These are phyloP conservation scores for Triops longicaudatus DNA, from an alignment of 1,140 invertebrate species.

Conservation along the genomic window DNA sequence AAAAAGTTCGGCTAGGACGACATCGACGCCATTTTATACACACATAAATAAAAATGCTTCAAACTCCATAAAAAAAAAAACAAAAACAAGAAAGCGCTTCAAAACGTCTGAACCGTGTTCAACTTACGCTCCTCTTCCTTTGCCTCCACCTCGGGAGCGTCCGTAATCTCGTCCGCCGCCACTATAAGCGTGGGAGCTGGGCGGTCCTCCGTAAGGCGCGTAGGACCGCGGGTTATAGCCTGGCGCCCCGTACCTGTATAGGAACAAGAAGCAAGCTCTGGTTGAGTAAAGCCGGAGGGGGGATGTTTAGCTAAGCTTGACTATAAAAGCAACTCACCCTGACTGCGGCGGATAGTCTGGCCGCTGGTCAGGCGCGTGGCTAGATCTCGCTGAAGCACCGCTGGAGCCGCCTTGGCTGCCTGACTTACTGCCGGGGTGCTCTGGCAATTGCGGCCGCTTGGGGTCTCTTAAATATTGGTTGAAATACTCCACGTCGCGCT, in stretches of 20 bases:
- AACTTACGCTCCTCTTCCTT: conserved; percentile 4
- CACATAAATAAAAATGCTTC: background rate
- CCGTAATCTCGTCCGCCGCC: conserved; percentile 21
- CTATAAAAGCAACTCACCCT: conserved; percentile 19
- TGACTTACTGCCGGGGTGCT: conserved; percentile 60
- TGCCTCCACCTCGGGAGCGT: background rate
- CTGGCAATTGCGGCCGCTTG: conserved; percentile 85
- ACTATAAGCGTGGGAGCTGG: background rate
- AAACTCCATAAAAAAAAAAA: background rate
- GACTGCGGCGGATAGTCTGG: conserved; percentile 18
- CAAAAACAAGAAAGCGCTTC: background rate
- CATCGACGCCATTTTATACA: background rate
- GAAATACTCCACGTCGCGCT: conserved; percentile 90
- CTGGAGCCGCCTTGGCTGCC: conserved; percentile 28
- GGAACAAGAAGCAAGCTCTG: background rate
- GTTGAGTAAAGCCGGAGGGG: too few relatives aligned
- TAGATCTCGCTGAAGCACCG: conserved; percentile 7
- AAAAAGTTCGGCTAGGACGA: conserved; percentile 1
- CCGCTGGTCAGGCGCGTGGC: background rate
- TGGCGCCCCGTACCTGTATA: background rate
- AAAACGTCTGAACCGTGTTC: background rate
- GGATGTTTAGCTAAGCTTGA: background rate
- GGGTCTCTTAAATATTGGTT: conserved; percentile 96
- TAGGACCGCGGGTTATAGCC: background rate
- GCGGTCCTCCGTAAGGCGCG: background rate